Evolutionary conservation across 2,888 invertebrate species (phyloP).

Genomic region (Heliconius ethilla): DNA sequence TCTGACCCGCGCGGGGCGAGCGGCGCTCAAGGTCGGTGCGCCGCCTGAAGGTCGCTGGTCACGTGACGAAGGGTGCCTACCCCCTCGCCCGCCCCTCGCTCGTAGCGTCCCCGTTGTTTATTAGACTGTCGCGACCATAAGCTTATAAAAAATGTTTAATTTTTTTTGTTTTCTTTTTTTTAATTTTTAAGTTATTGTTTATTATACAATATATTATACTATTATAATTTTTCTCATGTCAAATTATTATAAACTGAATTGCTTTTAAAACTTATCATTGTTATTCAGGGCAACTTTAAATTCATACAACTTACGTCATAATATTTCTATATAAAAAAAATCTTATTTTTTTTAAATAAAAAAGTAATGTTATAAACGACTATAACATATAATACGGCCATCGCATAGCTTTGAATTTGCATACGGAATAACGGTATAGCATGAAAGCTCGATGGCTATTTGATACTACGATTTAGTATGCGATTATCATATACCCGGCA

Average conservation of each 20-base stretch:
- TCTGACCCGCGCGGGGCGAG: constrained; percentile 80
- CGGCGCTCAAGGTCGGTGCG: constrained; percentile 81
- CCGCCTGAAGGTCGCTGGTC: constrained; percentile 80
- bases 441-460: constrained; percentile 39
- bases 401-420: constrained; percentile 38
- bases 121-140: constrained; percentile 59
- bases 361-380: constrained; percentile 11
- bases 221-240: neutral
- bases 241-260: neutral
- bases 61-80: constrained; percentile 75
- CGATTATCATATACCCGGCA: constrained; percentile 42
- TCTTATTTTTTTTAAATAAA: neutral
- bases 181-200: neutral
- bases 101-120: constrained; percentile 54
- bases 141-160: constrained; percentile 39
- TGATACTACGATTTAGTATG: constrained; percentile 42
- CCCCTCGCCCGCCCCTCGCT: constrained; percentile 51
- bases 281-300: neutral
- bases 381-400: constrained; percentile 27
- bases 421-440: constrained; percentile 44
- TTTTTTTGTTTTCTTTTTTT: neutral
- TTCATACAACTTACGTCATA: neutral
- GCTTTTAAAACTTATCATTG: neutral
- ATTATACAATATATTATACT: neutral
- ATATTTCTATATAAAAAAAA: neutral